Percentiles rank a stretch among this genome's conserved stretches.
Conservation (phyloP, 2,113 vertebrate species). For the Dipodomys ordii region DNA sequence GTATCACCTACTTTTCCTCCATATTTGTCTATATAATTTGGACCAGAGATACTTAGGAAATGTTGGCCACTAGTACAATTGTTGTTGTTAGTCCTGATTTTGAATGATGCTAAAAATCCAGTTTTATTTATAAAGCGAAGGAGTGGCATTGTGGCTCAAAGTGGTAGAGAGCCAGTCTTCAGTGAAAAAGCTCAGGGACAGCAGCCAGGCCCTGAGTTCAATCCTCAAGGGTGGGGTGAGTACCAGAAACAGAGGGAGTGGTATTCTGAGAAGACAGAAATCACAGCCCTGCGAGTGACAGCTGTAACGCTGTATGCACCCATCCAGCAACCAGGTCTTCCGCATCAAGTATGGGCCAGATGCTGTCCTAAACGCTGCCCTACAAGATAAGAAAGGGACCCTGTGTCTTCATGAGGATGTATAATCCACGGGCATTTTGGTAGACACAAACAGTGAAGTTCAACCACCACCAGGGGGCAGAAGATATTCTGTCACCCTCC, state of each 20-base stretch:
- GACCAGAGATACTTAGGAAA: neutral
- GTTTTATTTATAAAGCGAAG: neutral
- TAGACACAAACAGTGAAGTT: neutral
- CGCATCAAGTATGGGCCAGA: neutral
- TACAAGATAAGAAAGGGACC: neutral
- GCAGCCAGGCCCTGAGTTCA: no score
- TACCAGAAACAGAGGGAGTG: neutral
- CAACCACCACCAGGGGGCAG: neutral
- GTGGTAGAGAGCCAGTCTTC: no score
- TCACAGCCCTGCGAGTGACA: neutral
- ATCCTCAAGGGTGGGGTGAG: no score
- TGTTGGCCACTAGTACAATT: neutral
- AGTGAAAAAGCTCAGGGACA: no score
- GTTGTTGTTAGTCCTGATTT: neutral
- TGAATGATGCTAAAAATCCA: neutral
- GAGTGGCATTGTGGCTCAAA: neutral
- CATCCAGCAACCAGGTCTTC: neutral
- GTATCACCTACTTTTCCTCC: neutral
- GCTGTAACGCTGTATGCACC: no score
- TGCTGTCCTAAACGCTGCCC: neutral
- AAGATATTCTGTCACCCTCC: neutral
- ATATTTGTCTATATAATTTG: neutral
- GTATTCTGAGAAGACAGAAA: neutral
- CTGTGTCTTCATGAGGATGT: neutral
- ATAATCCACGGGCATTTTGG: neutral